Evolutionary conservation across 2,113 vertebrate genomes (phyloP), one percentile per base, ranked within the genome.

Genomic region (Fukomys damarensis): DNA sequence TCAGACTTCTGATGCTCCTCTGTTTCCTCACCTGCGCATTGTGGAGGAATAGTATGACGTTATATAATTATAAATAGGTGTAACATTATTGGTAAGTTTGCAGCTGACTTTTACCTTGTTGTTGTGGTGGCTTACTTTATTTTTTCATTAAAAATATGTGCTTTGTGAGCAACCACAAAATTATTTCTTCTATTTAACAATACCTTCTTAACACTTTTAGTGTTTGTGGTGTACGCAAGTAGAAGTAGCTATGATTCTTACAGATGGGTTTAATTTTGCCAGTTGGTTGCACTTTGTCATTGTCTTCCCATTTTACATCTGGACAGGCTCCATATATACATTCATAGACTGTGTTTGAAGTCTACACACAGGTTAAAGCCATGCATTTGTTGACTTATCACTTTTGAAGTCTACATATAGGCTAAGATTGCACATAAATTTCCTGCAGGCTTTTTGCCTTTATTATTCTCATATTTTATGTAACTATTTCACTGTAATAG

Each of bases 401-500:
- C 30, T 74, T 52, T 76, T 85, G 10, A 93, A 81, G 30, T 61
- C 70, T 85, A 84, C 19, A 1, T 85, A 38, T 41, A 90, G 56
- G 20, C 65, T 93, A 94, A 87, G 26, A 86, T 93, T 66, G 5
- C 43, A 70, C 12, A 58, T 72, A 70, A 91, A 86, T 26, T 77
- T 95, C 24, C 8, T n/a, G 17, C 26, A 85, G 12, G 7, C 9
- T n/a, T 95, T 93, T 96, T 96, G 58, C n/a, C 22, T 93, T 70
- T 14, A 43, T 89, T 93, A 63, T 43, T 30, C 12, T 90, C 63
- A 96, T 14, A 76, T 63, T 96, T 76, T 74, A 85, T 94, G 4
- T 49, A 88, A 26, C 58, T 84, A 20, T 89, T 72, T 91, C 28
- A 79, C 56, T 84, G 1, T 92, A 56, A 58, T 83, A 35, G 68